A percentile compares a stretch with the other conserved stretches of the same genome.
Conservation (phyloP, 2,797 vertebrate genomes). For the Emys orbicularis region DNA sequence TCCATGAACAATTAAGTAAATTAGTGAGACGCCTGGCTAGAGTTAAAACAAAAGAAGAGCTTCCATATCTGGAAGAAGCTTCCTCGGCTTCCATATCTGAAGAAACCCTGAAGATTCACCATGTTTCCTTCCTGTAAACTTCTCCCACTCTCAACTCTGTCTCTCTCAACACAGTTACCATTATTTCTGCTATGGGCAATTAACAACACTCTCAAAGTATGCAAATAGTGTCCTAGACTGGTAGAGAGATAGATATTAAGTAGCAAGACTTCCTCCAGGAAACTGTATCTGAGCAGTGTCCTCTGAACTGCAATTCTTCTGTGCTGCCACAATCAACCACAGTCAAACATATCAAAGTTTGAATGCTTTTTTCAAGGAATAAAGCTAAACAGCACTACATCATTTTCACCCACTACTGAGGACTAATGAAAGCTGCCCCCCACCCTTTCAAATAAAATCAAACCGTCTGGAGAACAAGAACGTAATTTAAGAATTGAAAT, state of each 20-base stretch:
- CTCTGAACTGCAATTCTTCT: background rate
- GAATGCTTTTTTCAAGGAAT: background rate
- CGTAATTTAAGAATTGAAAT: background rate
- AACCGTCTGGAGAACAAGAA: background rate
- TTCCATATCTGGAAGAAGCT: background rate
- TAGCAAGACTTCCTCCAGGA: background rate
- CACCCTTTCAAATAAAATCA: background rate
- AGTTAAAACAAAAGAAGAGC: background rate
- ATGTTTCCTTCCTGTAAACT: rapidly evolving
- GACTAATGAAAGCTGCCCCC: background rate
- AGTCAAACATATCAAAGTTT: background rate
- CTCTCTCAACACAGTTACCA: background rate
- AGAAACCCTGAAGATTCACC: background rate
- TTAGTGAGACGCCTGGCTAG: background rate
- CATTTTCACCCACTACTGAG: background rate
- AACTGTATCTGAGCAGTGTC: background rate
- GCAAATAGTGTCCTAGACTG: background rate
- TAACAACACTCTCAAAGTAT: background rate
- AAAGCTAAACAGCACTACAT: background rate
- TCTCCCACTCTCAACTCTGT: background rate
- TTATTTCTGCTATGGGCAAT: background rate
- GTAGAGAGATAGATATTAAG: background rate
- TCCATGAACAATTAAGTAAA: background rate
- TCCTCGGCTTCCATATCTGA: background rate
- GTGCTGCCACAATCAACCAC: background rate